phyloP scores from a whole-genome alignment of 2,113 vertebrate genomes.

The Saccopteryx leptura region DNA sequence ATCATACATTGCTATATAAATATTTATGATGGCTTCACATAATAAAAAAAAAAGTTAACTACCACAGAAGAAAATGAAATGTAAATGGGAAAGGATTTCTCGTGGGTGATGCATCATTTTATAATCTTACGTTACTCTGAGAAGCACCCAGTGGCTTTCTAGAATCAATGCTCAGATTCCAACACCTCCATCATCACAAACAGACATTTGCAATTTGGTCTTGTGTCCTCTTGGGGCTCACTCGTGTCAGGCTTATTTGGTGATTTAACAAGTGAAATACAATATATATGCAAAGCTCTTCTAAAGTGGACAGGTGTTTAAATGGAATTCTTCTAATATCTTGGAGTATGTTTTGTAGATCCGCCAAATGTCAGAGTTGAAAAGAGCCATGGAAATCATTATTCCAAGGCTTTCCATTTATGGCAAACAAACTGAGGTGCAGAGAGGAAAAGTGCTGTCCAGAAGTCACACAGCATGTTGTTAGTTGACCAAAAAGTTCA shows the following conservation, averaged over 20 bases:
- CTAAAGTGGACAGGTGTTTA: conserved; percentile 77
- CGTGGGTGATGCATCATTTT: conserved; percentile 71
- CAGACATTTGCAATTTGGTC: conserved; percentile 77
- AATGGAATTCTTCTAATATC: conserved; percentile 68
- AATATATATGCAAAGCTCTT: conserved; percentile 81
- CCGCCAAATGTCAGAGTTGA: conserved; percentile 74
- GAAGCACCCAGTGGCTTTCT: conserved; percentile 70
- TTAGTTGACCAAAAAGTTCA: background rate
- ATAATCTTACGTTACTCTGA: conserved; percentile 69
- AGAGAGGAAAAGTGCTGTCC: background rate
- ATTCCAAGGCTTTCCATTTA: conserved; percentile 5
- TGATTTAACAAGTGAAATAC: conserved; percentile 79
- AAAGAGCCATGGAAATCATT: conserved; percentile 50
- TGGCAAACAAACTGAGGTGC: background rate
- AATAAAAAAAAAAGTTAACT: conserved; percentile 81
- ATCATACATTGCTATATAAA: conserved; percentile 76
- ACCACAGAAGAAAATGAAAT: conserved; percentile 81
- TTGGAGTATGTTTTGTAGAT: conserved; percentile 60
- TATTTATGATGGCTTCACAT: conserved; percentile 79
- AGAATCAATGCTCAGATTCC: conserved; percentile 73
- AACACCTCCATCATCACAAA: conserved; percentile 74
- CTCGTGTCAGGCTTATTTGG: conserved; percentile 69
- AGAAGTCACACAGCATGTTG: background rate
- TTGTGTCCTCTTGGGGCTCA: conserved; percentile 58
- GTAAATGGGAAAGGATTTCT: conserved; percentile 80